Evolutionary conservation across 2,888 invertebrate genomes (phyloP), one percentile per base, ranked within the genome.

Genomic region (Eumacrocentrus americanus): DNA sequence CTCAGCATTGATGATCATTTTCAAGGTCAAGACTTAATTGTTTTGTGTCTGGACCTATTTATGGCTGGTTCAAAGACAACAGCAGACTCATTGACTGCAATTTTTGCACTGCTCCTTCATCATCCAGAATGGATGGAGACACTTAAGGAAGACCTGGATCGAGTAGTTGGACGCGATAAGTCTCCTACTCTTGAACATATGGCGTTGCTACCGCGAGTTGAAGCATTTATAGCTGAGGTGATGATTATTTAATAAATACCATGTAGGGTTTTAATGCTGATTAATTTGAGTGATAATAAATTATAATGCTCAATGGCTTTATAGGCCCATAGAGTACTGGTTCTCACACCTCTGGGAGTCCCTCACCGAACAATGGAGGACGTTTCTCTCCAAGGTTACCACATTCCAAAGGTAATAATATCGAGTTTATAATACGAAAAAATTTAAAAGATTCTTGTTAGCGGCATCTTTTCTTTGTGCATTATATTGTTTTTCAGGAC

Each of bases 61-160:
- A 85, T 89, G 81, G 90, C 89, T 4, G 90, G 90, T 1, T 84
- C 87, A 51, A 89, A 90, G 77, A 90, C 90, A 0, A 89, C 89
- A 0, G 86, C 86, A 64, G 88, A 88, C 70, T 87, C 88, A 0
- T 79, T 88, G 7, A 84, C 85, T 1, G 88, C 86, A 70, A 82
- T 86, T 57, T 77, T 89, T 1, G 80, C 89, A 1, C 84, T 87
- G 65, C 80, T 89, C 63, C 81, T 87, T 0, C 76, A 84, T 44
- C 81, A 88, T 71, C 83, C 85, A 0, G 81, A 85, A 1, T 83
- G 89, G 35, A 87, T 88, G 68, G 78, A 74, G 35, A 81, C 82
- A 60, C 76, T 89, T 9, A 88, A 87, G 38, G 68, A 78, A 2
- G 89, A 90, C 77, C 80, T 90, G 46, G 86, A 88, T 66, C 76